phyloP scores from a whole-genome alignment of 2,113 vertebrate genomes.

The Ciconia boyciana region DNA sequence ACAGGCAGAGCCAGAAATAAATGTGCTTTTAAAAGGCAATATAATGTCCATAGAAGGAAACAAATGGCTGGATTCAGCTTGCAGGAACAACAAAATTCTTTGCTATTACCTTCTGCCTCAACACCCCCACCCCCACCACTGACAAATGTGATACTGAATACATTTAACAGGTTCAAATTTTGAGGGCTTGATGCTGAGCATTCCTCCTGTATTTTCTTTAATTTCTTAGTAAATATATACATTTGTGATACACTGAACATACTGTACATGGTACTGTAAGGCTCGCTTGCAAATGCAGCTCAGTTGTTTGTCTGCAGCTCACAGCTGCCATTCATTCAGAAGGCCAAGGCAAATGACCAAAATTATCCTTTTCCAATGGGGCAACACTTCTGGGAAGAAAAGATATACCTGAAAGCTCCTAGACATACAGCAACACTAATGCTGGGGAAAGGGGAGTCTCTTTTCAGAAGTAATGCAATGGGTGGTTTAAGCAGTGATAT shows the following conservation, averaged over 20 bases:
- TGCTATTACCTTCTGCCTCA: background rate
- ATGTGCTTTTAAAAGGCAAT: background rate
- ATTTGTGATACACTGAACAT: background rate
- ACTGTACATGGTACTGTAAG: background rate
- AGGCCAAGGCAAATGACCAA: background rate
- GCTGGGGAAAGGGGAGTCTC: background rate
- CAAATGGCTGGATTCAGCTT: background rate
- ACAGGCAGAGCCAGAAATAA: constrained; percentile 17
- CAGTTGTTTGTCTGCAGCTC: background rate
- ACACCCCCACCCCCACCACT: background rate
- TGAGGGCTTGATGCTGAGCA: background rate
- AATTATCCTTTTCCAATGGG: background rate
- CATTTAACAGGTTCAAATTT: background rate
- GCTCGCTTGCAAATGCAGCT: background rate
- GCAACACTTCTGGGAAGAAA: background rate
- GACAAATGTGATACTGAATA: background rate
- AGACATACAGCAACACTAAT: background rate
- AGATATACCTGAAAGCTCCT: background rate
- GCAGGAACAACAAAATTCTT: background rate
- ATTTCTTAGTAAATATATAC: background rate
- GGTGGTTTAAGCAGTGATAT: background rate
- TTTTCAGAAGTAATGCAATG: background rate
- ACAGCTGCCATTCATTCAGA: background rate
- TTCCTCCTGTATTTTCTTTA: constrained; percentile 5
- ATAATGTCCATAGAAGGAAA: background rate